Conservation (phyloP, 2,113 vertebrate species). For the Dasyprocta punctata region DNA sequence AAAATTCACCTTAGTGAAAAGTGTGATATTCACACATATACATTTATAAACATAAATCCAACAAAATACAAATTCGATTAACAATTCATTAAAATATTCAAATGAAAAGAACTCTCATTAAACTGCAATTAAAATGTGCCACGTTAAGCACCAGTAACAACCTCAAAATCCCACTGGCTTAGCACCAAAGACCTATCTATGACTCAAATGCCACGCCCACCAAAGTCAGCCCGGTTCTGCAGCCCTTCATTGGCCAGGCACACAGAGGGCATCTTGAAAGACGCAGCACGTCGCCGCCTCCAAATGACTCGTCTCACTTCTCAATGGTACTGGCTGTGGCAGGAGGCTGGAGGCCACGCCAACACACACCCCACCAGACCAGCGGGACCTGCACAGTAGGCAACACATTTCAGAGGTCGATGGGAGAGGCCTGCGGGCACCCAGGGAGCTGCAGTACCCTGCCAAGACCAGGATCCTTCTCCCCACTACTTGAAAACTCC, state of each 20-base stretch:
- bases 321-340: neutral
- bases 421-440: neutral
- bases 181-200: neutral
- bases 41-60: neutral
- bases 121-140: neutral
- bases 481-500: neutral
- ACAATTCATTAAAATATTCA: neutral
- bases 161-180: neutral
- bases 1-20: neutral
- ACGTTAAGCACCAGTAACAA: neutral
- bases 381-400: neutral
- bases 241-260: neutral
- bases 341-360: neutral
- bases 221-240: neutral
- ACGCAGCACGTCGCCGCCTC: rapidly evolving
- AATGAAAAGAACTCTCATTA: neutral
- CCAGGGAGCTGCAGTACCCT: neutral
- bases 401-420: neutral
- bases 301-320: neutral
- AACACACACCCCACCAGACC: neutral
- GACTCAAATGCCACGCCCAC: neutral
- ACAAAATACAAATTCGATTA: neutral
- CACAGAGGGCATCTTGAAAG: neutral
- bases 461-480: neutral
- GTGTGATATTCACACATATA: neutral